These are phyloP conservation scores for Tenebrio molitor DNA, from an alignment of 1,140 invertebrate species.

Conservation along the genomic window DNA sequence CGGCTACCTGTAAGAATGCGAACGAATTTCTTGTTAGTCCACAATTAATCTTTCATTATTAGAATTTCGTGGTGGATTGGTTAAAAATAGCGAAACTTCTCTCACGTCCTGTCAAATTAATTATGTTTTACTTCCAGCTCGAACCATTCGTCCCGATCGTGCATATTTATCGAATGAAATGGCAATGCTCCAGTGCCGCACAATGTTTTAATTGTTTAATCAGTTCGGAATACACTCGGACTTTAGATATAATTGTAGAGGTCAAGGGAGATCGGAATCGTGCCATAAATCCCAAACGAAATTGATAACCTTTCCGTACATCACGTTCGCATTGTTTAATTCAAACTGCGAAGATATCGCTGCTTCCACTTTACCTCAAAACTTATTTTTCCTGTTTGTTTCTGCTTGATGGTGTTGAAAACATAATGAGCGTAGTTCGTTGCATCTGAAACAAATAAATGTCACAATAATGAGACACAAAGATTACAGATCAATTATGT, in stretches of 20 bases:
- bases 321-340: background rate
- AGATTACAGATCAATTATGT: too few relatives aligned
- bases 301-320: conserved; percentile 2
- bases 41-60: conserved; percentile 23
- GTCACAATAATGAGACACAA: background rate
- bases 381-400: conserved; percentile 87
- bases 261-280: conserved; percentile 14
- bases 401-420: conserved; percentile 93
- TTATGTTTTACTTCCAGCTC: conserved; percentile 10
- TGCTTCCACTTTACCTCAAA: conserved; percentile 81
- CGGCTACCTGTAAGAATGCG: conserved; percentile 3
- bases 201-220: conserved; percentile 27
- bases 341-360: background rate
- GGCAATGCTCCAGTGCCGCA: conserved; percentile 4
- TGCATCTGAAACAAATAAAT: conserved; percentile 81
- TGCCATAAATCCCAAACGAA: background rate
- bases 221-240: background rate
- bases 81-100: background rate
- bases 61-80: background rate
- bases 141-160: background rate
- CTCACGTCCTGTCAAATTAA: too few relatives aligned
- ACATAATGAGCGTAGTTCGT: conserved; percentile 92
- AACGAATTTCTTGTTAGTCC: background rate
- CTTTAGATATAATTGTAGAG: background rate
- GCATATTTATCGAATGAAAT: conserved; percentile 32